Base-by-base conservation (phyloP, 2,797 vertebrate genomes). In the Chiloscyllium punctatum region DNA sequence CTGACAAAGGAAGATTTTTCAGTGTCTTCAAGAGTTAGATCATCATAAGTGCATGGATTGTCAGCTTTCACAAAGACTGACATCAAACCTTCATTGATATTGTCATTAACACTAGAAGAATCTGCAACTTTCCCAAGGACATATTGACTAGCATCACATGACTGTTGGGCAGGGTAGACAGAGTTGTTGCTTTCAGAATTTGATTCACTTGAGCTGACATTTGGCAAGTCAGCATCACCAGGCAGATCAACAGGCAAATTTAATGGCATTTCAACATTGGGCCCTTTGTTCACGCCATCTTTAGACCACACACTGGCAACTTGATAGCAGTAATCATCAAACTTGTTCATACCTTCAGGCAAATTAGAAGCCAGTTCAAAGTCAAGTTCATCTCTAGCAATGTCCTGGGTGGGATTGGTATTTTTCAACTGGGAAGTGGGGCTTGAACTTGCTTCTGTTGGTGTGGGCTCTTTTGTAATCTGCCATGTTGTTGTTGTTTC, bases 301-400 rank as follows among this genome's bases (percentile, higher is more conserved):
- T 69, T 30, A 8, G 71, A 33, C 42, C 30, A 4, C 0, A 51
- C 18, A 2, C 71, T 33, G 5, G 33, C 71, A 16, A 25, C 3
- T 9, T 37, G 62, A 25, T 42, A 0, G n/a, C 25, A 48, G 30
- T 53, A 57, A 48, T 74, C 42, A 23, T 94, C 94, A n/a, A 95
- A 57, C n/a, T 77, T 95, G 33, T 95, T 95, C 69, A 77, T 95
- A 9, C 94, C 94, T 77, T 95, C 94, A 9, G 94, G 94, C 33
- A 95, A 53, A 21, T 92, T n/a, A 42, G 90, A 69, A 42, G 90
- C 90, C 48, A 92, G 25, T 92, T 92, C 90, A 68, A 68, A 25
- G 66, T 92, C 90, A 69, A 69, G 66, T 27, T 92, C 90, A 42
- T 92, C 62, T 42, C 66, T 69, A 27, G 42, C 42, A n/a, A 25